phyloP scores from a whole-genome alignment of 2,888 invertebrate species.

The Heliconius sara region DNA sequence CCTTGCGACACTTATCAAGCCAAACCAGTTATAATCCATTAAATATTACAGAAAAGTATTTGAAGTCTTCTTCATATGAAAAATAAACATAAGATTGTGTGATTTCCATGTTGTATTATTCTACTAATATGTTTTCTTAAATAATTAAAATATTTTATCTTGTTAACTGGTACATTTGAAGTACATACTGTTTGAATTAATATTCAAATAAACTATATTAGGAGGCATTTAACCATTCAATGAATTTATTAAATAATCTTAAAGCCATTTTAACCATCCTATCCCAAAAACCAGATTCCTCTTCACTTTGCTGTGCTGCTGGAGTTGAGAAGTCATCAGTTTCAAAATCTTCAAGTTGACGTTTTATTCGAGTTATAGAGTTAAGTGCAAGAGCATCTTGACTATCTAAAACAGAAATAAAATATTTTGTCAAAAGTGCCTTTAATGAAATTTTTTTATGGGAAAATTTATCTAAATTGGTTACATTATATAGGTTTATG shows the following conservation, averaged over 20 bases:
- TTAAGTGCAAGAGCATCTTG: not conserved
- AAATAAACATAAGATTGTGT: not conserved
- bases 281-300: slow-evolving; percentile 77
- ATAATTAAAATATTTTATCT: not conserved
- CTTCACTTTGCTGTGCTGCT: slow-evolving; percentile 61
- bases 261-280: slow-evolving; percentile 74
- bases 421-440: not conserved
- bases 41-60: slow-evolving; percentile 59
- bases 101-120: not conserved
- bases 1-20: slow-evolving; percentile 58
- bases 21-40: slow-evolving; percentile 70
- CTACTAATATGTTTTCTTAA: not conserved
- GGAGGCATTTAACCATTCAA: slow-evolving; percentile 77
- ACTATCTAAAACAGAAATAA: slow-evolving; percentile 17
- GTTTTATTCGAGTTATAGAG: slow-evolving; percentile 55
- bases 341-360: slow-evolving; percentile 73
- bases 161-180: not conserved
- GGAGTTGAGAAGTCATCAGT: slow-evolving; percentile 63
- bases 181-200: not conserved
- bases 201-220: slow-evolving; percentile 15
- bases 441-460: not conserved
- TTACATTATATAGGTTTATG: too few relatives aligned
- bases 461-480: not conserved
- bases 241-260: slow-evolving; percentile 72
- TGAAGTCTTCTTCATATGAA: slow-evolving; percentile 50